Evolutionary conservation across 2,113 vertebrate species (phyloP).

Genomic region (Turdus rufiventris): DNA sequence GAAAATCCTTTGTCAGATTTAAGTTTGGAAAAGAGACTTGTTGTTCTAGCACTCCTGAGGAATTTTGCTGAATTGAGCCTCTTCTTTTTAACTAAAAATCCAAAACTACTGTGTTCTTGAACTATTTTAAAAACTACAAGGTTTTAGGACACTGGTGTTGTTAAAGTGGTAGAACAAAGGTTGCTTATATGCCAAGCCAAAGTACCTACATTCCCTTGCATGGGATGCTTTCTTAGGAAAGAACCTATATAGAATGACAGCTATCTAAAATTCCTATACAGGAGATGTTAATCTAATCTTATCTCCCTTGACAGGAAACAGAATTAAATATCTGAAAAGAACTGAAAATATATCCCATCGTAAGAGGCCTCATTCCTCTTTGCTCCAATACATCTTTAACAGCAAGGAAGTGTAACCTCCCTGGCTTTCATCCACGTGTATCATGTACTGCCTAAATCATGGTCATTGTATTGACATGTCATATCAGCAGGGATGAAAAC

Average conservation of each 20-base stretch:
- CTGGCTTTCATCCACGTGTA: not conserved
- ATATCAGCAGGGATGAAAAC: not conserved
- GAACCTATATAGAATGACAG: not conserved
- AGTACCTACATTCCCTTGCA: not conserved
- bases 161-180: not conserved
- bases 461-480: not conserved
- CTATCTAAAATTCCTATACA: not conserved
- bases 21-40: not conserved
- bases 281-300: not conserved
- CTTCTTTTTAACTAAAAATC: not conserved
- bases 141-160: not conserved
- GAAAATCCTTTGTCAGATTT: not conserved
- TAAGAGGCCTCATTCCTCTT: not conserved
- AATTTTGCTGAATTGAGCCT: not conserved
- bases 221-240: not conserved
- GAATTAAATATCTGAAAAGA: not conserved
- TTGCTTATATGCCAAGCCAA: not conserved
- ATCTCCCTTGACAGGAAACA: not conserved
- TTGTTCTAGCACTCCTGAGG: not conserved
- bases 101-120: not conserved
- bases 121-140: not conserved
- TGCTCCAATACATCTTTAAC: not conserved
- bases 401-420: not conserved
- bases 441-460: not conserved
- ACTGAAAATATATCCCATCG: not conserved